Evolutionary conservation across 1,140 invertebrate species (phyloP).

Genomic region (Lepeophtheirus salmonis): DNA sequence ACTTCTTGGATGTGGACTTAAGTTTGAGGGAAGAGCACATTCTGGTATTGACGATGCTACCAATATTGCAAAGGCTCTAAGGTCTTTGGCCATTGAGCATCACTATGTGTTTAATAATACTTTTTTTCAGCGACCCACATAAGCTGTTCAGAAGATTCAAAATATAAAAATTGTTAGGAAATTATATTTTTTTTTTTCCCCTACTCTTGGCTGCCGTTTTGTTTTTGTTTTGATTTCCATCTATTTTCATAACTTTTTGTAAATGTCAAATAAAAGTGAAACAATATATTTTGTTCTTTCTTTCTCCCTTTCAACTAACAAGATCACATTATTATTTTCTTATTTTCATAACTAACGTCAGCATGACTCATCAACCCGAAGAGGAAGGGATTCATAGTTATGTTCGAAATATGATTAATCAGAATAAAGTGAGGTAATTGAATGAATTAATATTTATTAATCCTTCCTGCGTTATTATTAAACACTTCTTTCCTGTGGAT

Average conservation of each 20-base stretch:
- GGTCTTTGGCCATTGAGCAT: not conserved
- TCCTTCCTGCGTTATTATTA: too few relatives aligned
- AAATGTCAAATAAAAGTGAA: not conserved
- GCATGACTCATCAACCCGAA: not conserved
- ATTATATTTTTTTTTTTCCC: not conserved
- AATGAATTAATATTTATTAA: not conserved
- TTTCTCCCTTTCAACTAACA: too few relatives aligned
- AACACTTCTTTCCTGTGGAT: too few relatives aligned
- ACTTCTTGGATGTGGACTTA: not conserved
- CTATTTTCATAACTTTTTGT: not conserved
- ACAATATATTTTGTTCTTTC: too few relatives aligned
- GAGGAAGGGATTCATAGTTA: not conserved
- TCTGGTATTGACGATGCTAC: not conserved
- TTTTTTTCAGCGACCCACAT: not conserved
- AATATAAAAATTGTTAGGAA: not conserved
- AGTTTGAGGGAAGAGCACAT: slow-evolving; percentile 9
- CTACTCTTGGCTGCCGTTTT: too few relatives aligned
- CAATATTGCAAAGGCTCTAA: not conserved
- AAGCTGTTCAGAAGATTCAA: too few relatives aligned
- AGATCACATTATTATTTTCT: not conserved
- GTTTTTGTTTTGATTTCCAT: not conserved
- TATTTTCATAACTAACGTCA: not conserved
- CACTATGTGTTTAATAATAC: not conserved
- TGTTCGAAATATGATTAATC: not conserved
- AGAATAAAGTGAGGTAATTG: not conserved